Evolutionary conservation across 2,888 invertebrate species (phyloP).

Genomic region (Strigamia crassipes): DNA sequence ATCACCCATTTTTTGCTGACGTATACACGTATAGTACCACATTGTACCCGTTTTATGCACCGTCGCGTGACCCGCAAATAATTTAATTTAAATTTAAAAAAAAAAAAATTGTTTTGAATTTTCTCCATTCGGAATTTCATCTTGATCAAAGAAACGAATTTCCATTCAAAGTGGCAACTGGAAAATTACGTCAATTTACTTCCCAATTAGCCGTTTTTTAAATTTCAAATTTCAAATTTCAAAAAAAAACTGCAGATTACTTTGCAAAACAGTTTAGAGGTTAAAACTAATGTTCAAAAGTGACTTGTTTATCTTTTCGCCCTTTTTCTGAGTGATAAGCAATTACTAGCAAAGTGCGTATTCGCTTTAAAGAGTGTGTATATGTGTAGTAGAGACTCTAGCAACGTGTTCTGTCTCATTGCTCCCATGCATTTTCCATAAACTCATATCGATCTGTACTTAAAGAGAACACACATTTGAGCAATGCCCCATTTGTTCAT

Average conservation of each 20-base stretch:
- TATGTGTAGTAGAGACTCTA: slow-evolving; percentile 20
- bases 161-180: neutral
- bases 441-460: slow-evolving; percentile 40
- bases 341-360: slow-evolving; percentile 15
- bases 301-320: neutral
- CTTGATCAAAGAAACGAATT: neutral
- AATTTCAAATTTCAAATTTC: too few species aligned
- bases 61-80: neutral
- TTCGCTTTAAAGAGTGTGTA: slow-evolving; percentile 32
- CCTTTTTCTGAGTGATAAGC: neutral
- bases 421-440: slow-evolving; percentile 42
- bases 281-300: neutral
- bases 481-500: slow-evolving; percentile 40
- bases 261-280: neutral
- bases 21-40: slow-evolving; percentile 1
- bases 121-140: slow-evolving; percentile 36
- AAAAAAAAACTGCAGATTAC: too few species aligned
- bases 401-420: slow-evolving; percentile 37
- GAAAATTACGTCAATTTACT: neutral
- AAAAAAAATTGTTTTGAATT: too few species aligned
- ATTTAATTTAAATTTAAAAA: neutral
- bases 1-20: slow-evolving; percentile 32
- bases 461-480: slow-evolving; percentile 40
- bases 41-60: slow-evolving; percentile 34
- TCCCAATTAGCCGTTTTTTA: neutral